Base-by-base conservation (phyloP, 2,888 invertebrate species). In the Sisyra terminalis region DNA sequence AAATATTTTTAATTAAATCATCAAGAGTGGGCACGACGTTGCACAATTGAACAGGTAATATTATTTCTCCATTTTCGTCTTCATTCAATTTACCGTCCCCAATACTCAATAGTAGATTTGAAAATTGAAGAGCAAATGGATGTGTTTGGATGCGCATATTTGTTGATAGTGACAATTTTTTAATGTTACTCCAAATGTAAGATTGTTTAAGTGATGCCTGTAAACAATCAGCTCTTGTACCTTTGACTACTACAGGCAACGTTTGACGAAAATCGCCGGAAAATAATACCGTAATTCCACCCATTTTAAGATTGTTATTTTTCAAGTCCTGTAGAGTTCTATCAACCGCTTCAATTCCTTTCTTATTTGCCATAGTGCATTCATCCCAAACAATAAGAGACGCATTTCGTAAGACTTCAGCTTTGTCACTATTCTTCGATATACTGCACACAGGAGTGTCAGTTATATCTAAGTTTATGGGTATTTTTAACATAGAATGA, bases 301-400 rank as follows among this genome's bases (percentile, higher is more conserved):
- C n/a, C n/a, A n/a, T n/a, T n/a, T n/a, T n/a, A n/a, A n/a, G n/a
- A n/a, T n/a, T n/a, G n/a, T n/a, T n/a, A n/a, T n/a, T n/a, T n/a
- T n/a, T n/a, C n/a, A n/a, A n/a, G 47, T 54, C 51, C 46, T 45
- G 30, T 13, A 55, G 29, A 13, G 53, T 51, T n/a, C 52, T 37
- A 41, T 57, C 48, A 3, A 59, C 36, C 4, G 57, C 55, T 44
- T 58, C 54, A 3, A 58, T 24, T 14, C 46, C 30, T 42, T 47
- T 40, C 46, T 53, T 56, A 44, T 56, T 52, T 1, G 52, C 38
- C 57, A 59, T 58, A 2, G 56, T 53, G 32, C 48, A 50, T 48
- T 62, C 56, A 48, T 61, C 58, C 55, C 53, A 58, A 9, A 63
- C 45, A 10, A 59, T 54, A 3, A 57, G 13, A 35, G 48, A 48